Conservation (phyloP, 2,113 vertebrate genomes). For the Chaetorhynchus papuensis region DNA sequence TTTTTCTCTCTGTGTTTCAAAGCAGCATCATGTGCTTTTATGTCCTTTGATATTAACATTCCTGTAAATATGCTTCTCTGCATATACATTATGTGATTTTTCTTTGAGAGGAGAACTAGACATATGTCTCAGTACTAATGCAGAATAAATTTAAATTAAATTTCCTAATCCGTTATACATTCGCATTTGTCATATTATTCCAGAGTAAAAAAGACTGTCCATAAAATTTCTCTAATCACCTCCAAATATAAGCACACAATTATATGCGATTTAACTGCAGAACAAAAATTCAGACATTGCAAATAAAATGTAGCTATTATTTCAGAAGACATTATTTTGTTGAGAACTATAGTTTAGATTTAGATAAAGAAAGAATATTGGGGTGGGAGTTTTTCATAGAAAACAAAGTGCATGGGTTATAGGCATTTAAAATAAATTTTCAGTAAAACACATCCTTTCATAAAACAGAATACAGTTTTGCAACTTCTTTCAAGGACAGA, state of each 20-base stretch:
- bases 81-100: neutral
- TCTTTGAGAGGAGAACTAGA: neutral
- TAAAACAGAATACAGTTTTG: neutral
- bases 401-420: neutral
- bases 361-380: neutral
- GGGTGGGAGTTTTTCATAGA: fast-evolving
- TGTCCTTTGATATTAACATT: neutral
- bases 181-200: neutral
- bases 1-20: neutral
- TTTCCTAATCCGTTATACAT: neutral
- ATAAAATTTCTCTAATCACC: neutral
- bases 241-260: neutral
- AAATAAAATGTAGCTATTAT: neutral
- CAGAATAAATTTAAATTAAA: neutral
- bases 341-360: neutral
- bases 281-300: neutral
- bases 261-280: neutral
- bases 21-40: neutral
- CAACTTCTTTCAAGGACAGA: neutral
- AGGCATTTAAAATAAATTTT: neutral
- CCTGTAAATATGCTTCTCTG: neutral
- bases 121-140: neutral
- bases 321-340: neutral
- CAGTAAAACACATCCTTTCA: neutral
- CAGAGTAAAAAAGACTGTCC: neutral